Base-by-base conservation (phyloP, 2,888 invertebrate genomes). In the Lottia scabra region DNA sequence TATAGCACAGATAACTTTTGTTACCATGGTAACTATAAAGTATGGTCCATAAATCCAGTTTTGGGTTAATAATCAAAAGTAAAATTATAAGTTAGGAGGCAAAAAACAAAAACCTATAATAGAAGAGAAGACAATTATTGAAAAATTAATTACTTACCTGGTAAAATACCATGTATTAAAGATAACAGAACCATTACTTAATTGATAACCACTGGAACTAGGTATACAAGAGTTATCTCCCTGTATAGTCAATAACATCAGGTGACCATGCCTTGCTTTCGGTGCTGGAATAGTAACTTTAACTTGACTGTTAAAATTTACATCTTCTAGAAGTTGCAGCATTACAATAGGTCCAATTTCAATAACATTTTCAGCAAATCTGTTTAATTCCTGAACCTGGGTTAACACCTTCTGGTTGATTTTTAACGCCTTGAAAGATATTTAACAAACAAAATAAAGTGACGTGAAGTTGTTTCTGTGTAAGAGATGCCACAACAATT, bases 221-320 rank as follows among this genome's bases (percentile, higher is more conserved):
- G 87, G 87, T 1, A 81, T 74, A 73, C 87, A 87, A 1, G 85
- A 83, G 83, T 85, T 84, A 72, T 88, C 87, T n/a, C 81, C 82
- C 75, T 79, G 79, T 72, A 86, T 81, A 8, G 87, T 85, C 63
- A 88, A 74, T n/a, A 87, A 70, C 68, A 81, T 79, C 23, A 88
- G 78, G 63, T 83, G 82, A 38, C 87, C 85, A 23, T 81, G 78
- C 16, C 76, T 73, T 72, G 76, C 75, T 76, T 76, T 68, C 71
- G 87, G 85, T 4, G 85, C 81, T 16, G 87, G 88, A 46, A 88
- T 81, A 15, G 87, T 87, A 38, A 88, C 71, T 15, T 84, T 84
- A 27, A 84, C 83, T 19, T 78, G 78, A 70, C 79, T 81, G 75
- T 83, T 80, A 65, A 84, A 81, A 44, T 78, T 76, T 0, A 73